Evolutionary conservation across 1,140 invertebrate species (phyloP), one percentile per base, ranked within the genome.

Genomic region (Drosophila azteca): DNA sequence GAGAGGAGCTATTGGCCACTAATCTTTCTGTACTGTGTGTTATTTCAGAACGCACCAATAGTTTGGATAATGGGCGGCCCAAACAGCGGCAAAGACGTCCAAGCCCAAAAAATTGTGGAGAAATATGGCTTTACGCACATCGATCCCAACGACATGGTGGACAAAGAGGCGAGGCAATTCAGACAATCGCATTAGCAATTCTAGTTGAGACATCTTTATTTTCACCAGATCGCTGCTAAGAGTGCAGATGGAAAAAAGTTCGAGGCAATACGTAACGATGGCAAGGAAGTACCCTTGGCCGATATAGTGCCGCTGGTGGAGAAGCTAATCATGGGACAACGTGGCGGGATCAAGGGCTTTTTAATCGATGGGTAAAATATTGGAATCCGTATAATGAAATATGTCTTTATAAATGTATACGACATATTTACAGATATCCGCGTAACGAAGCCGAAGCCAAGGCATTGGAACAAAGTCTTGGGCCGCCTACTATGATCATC

Each of bases 21-120:
- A 9, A 8, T 1, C 29, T 15, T 1, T 22, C 7, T 5, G n/a
- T 22, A 3, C 17, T 17, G 15, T 63, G 11, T 51, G 0, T 22
- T 15, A 9, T 55, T 51, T n/a, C 55, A 79, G 77, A 68, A 74
- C 26, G 13, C 53, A 1, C 55, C 55, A 15, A 59, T 73, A 26
- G 22, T 81, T 22, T 81, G 79, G 79, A 17, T 81, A 3, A 68
- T 81, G 20, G 78, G 78, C 0, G 57, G 52, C 6, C 67, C 72
- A 13, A 41, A 54, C 17, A 81, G 79, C 44, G 79, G 78, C 7
- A 81, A 81, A 29, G 58, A 59, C 13, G 77, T 73, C 1, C 59
- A 77, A 39, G 8, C 59, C 0, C 43, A 45, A n/a, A 81, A 61
- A 17, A 68, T 81, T 15, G 68, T 49, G 1, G 5, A 8, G 0